Percentiles rank a stretch among this genome's conserved stretches.
Conservation (phyloP, 2,888 invertebrate species). For the Dermolepida albohirtum region DNA sequence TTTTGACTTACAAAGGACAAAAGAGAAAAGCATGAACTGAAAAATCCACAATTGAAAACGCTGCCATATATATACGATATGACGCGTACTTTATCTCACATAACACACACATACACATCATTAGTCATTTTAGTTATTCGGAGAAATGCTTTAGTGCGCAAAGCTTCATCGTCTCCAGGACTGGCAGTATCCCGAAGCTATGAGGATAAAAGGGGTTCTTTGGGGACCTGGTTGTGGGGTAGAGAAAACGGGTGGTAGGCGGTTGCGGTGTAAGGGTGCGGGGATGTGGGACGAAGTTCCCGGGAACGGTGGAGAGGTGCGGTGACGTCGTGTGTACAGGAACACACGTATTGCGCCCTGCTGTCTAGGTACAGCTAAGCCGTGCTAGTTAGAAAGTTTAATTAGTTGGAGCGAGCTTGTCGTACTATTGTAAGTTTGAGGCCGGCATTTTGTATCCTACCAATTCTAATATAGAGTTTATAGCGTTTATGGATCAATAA, state of each 20-base stretch:
- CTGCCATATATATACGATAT: neutral
- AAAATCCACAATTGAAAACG: constrained; percentile 18
- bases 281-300: constrained; percentile 42
- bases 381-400: constrained; percentile 66
- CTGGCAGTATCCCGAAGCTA: constrained; percentile 63
- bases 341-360: constrained; percentile 52
- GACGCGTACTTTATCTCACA: constrained; percentile 23
- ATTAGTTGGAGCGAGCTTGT: constrained; percentile 65
- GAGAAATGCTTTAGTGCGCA: constrained; percentile 46
- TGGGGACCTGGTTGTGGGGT: constrained; percentile 46
- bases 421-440: constrained; percentile 62
- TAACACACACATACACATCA: constrained; percentile 48
- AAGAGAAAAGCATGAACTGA: constrained; percentile 2
- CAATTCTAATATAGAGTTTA: constrained; percentile 45
- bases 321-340: constrained; percentile 35
- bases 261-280: constrained; percentile 42
- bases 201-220: constrained; percentile 57
- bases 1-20: no score
- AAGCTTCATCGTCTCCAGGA: constrained; percentile 50
- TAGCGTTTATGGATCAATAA: constrained; percentile 44
- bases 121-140: constrained; percentile 53
- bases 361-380: constrained; percentile 60
- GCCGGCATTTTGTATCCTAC: constrained; percentile 50
- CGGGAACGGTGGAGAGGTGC: constrained; percentile 35
- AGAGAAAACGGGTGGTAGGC: constrained; percentile 46